These are phyloP conservation scores for Malurus elegans DNA, from an alignment of 2,113 vertebrate genomes.

Conservation along the genomic window DNA sequence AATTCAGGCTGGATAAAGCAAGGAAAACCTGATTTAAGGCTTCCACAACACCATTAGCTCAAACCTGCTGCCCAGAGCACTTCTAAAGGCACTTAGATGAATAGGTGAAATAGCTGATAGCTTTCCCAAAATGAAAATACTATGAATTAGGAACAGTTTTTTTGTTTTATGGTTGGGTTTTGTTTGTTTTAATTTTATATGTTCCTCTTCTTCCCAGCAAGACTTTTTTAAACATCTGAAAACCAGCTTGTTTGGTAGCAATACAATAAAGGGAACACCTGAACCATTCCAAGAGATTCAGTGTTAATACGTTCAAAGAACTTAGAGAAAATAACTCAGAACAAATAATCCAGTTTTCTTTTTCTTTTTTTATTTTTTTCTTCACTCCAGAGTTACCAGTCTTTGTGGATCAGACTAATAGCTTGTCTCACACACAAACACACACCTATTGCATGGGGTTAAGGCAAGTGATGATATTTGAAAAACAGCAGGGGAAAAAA, in stretches of 20 bases:
- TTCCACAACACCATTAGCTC: neutral
- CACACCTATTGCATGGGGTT: neutral
- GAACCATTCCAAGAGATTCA: neutral
- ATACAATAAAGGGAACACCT: neutral
- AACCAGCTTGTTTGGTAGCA: neutral
- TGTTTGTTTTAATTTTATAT: neutral
- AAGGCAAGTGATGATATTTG: neutral
- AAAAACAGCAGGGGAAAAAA: neutral
- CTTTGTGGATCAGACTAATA: neutral
- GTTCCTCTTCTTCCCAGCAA: neutral
- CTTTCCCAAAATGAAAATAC: neutral
- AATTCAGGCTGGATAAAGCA: neutral
- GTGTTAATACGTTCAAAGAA: accelerated
- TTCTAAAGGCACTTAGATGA: neutral
- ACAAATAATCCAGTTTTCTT: neutral
- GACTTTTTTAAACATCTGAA: neutral
- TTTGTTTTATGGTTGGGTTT: neutral
- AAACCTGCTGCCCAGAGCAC: neutral
- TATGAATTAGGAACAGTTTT: neutral
- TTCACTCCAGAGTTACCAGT: neutral
- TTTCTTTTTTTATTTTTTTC: too few relatives aligned
- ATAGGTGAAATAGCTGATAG: neutral
- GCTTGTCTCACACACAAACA: neutral
- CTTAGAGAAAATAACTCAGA: neutral
- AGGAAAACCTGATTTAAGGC: neutral